phyloP scores from a whole-genome alignment of 2,113 vertebrate species.

The Prietella phreatophila region DNA sequence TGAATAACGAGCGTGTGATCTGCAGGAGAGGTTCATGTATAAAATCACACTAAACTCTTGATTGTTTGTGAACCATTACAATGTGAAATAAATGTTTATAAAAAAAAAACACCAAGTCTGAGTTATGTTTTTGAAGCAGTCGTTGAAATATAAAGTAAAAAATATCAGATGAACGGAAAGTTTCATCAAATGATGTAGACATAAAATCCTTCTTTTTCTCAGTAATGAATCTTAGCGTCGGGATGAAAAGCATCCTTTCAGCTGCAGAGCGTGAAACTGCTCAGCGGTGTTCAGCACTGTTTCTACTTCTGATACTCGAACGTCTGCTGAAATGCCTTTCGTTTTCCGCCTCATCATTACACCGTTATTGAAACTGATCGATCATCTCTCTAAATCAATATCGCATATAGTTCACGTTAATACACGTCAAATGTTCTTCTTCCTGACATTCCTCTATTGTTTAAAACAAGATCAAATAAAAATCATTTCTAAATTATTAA shows the following conservation, averaged over 20 bases:
- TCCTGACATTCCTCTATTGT: no score
- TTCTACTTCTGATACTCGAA: no score
- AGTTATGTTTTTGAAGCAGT: not conserved
- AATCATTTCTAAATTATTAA: not conserved
- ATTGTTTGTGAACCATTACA: not conserved
- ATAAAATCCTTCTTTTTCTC: no score
- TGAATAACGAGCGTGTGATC: no score
- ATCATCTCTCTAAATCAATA: not conserved
- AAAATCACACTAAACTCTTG: not conserved
- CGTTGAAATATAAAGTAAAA: not conserved
- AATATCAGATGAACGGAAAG: not conserved
- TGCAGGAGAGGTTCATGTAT: not conserved
- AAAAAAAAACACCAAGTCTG: not conserved
- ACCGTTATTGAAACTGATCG: not conserved
- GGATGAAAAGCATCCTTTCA: no score
- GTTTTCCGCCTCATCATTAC: not conserved
- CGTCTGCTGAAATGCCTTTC: not conserved
- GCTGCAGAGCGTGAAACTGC: no score
- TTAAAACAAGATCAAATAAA: not conserved
- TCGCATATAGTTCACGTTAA: no score
- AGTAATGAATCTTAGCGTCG: not conserved
- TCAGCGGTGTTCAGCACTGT: no score
- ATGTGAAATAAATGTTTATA: conserved; percentile 25
- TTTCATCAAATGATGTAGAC: no score
- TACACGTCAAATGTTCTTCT: no score